Percentiles rank a stretch among this genome's conserved stretches.
Conservation (phyloP, 2,888 invertebrate genomes). For the Calameuta pallipes region DNA sequence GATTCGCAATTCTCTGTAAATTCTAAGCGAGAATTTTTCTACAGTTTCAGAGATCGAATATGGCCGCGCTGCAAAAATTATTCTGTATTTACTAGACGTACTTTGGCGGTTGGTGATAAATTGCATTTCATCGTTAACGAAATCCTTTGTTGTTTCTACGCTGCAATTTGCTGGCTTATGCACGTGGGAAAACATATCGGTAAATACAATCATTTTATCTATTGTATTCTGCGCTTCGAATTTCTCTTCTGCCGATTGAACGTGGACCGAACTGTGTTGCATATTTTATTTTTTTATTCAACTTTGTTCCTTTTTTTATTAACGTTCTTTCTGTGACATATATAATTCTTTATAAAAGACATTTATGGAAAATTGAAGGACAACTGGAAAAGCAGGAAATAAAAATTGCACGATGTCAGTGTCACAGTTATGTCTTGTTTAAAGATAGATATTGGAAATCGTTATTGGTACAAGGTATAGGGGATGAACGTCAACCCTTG, state of each 20-base stretch:
- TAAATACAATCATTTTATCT: neutral
- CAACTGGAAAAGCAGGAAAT: neutral
- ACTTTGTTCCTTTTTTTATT: neutral
- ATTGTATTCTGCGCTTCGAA: neutral
- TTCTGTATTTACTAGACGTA: too few relatives aligned
- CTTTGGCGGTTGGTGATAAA: too few relatives aligned
- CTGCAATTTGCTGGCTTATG: neutral
- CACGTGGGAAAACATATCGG: neutral
- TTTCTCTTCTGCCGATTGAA: neutral
- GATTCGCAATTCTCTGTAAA: too few relatives aligned
- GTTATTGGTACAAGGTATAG: constrained; percentile 10
- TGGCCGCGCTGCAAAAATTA: too few relatives aligned
- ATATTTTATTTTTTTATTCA: neutral
- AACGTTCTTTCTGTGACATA: neutral
- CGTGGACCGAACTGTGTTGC: neutral
- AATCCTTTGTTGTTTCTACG: neutral
- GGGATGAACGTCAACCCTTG: neutral
- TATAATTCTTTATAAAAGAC: too few relatives aligned
- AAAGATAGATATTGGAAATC: constrained; percentile 30
- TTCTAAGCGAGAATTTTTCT: too few relatives aligned
- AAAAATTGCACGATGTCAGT: neutral
- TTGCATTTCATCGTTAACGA: too few relatives aligned
- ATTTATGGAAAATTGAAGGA: neutral
- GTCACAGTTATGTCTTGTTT: neutral
- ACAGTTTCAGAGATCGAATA: too few relatives aligned